Evolutionary conservation across 2,888 invertebrate species (phyloP), one percentile per base, ranked within the genome.

Genomic region (Eucriotettix oculatus): DNA sequence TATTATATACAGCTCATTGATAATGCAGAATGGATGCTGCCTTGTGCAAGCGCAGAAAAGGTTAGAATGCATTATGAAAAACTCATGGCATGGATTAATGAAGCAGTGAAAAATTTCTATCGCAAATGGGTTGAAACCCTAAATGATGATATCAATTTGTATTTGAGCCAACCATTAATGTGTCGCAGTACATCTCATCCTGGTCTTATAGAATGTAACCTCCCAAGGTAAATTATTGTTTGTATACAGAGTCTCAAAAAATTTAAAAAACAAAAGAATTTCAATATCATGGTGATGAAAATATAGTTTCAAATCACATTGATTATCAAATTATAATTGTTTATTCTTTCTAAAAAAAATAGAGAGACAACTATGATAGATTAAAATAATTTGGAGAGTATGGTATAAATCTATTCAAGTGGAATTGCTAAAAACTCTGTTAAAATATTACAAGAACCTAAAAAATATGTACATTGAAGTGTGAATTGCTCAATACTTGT

Each of bases 131-230:
- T 76, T 1, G 78, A 80, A 63, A 78, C 78, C 61, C 70, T 83
- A 16, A 83, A 83, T 16, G 80, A 80, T 57, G 81, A 83, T 70
- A 76, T 82, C 57, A 72, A 75, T 0, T 71, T 73, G 1, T 78
- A 80, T 54, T 72, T 89, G 40, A 85, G 90, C 67, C 79, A 82
- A 54, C 84, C 86, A 0, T 73, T 94, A 59, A 83, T 94, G 80
- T 75, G 81, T 62, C 82, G 83, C 63, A 87, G 86, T 69, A 78
- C 80, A 59, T 79, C 80, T 16, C 71, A 64, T 14, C 71, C 72
- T 10, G 86, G 86, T 0, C 74, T 87, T 56, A 71, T 92, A 63
- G 86, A 88, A 70, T 85, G 85, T 70, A 91, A 92, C 71, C 86
- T 91, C 66, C 88, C 91, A 71, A 79, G 80, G 85, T 85, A 71